phyloP scores from a whole-genome alignment of 2,797 vertebrate species.

The Bradypus variegatus region DNA sequence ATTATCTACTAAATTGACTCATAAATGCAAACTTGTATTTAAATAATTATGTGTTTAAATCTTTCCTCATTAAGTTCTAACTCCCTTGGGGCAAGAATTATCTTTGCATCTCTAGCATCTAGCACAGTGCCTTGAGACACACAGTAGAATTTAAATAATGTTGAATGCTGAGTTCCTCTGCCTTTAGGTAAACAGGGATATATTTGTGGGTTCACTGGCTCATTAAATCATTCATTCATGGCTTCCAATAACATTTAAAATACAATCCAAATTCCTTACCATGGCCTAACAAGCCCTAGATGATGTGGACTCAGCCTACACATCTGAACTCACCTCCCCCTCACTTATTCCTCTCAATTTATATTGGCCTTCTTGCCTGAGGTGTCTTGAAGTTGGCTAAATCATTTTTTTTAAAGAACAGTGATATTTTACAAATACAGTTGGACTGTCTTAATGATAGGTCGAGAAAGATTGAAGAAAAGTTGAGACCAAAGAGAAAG shows the following conservation, averaged over 20 bases:
- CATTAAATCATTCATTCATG: not conserved
- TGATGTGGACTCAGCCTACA: not conserved
- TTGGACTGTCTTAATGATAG: not conserved
- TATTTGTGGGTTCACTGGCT: not conserved
- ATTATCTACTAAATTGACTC: constrained; percentile 16
- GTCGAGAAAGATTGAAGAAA: not conserved
- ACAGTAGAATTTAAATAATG: not conserved
- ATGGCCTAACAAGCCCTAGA: not conserved
- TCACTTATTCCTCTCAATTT: not conserved
- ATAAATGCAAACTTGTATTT: not conserved
- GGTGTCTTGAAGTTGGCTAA: not conserved
- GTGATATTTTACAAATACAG: not conserved
- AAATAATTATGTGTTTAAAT: not conserved
- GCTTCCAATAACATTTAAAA: not conserved
- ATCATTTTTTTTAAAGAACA: constrained; percentile 6
- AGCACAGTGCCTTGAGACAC: not conserved
- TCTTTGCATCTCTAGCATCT: not conserved
- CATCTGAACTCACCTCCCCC: not conserved
- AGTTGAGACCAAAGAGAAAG: constrained; percentile 10
- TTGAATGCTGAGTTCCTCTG: not conserved
- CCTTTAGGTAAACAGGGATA: not conserved
- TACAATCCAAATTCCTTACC: not conserved
- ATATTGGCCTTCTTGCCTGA: not conserved
- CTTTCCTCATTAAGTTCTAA: not conserved
- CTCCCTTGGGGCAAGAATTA: not conserved